phyloP scores from a whole-genome alignment of 2,888 invertebrate genomes.

The Hypolimnas misippus region DNA sequence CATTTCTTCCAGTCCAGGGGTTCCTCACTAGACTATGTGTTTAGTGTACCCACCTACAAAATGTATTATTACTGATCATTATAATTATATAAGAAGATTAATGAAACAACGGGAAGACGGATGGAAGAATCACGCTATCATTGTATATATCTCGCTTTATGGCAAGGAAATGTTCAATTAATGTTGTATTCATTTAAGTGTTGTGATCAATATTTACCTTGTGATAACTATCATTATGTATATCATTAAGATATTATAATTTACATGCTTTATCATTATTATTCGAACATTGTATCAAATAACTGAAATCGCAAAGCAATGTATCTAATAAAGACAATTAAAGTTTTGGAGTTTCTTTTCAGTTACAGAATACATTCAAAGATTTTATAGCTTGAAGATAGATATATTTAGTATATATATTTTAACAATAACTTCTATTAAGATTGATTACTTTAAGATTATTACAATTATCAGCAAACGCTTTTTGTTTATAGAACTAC shows the following conservation, averaged over 20 bases:
- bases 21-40: conserved; percentile 77
- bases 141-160: conserved; percentile 66
- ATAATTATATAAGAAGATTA: conserved; percentile 47
- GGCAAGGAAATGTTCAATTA: conserved; percentile 50
- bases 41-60: conserved; percentile 81
- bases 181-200: conserved; percentile 66
- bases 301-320: conserved; percentile 50
- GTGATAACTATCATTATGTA: conserved; percentile 69
- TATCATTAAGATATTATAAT: conserved; percentile 45
- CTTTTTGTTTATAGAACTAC: too few species aligned
- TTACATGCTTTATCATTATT: conserved; percentile 40
- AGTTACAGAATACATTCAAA: conserved; percentile 34
- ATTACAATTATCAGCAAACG: too few species aligned
- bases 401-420: too few species aligned
- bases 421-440: too few species aligned
- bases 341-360: conserved; percentile 66
- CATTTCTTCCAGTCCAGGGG: conserved; percentile 82
- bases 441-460: too few species aligned
- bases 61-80: conserved; percentile 77
- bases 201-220: conserved; percentile 74
- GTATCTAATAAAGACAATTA: conserved; percentile 71
- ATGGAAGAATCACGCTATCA: conserved; percentile 50
- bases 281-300: conserved; percentile 39
- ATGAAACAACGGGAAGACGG: conserved; percentile 40
- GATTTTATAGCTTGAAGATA: too few species aligned